phyloP scores from a whole-genome alignment of 1,140 invertebrate species.

The Maconellicoccus hirsutus region DNA sequence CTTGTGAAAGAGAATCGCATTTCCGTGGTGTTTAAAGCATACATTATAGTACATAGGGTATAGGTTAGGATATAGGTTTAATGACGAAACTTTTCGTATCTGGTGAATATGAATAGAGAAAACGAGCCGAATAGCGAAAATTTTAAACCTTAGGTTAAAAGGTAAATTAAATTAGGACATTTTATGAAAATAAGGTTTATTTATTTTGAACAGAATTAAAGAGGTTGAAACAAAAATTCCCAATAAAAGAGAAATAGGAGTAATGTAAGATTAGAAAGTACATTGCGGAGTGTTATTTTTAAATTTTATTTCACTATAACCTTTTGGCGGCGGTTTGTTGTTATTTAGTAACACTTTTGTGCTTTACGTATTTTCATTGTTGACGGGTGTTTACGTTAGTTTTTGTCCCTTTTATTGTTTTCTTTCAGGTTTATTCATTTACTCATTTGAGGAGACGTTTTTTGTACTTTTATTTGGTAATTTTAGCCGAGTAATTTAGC shows the following conservation, averaged over 20 bases:
- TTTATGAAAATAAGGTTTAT: neutral
- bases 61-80: no score
- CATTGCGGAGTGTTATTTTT: neutral
- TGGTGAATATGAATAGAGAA: neutral
- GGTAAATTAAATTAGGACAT: neutral
- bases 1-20: neutral
- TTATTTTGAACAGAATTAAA: neutral
- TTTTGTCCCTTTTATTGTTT: conserved; percentile 1
- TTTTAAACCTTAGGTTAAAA: neutral
- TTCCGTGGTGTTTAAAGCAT: neutral
- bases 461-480: neutral
- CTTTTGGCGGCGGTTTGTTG: neutral
- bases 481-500: neutral
- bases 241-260: neutral
- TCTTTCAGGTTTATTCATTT: neutral
- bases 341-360: neutral
- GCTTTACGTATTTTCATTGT: neutral
- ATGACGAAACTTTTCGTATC: neutral
- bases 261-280: neutral
- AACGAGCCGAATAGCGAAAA: no score
- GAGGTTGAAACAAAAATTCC: neutral
- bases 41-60: no score
- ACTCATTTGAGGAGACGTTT: neutral
- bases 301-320: neutral
- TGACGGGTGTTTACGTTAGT: neutral